Evolutionary conservation across 2,888 invertebrate genomes (phyloP).

Genomic region (Callosobruchus maculatus): DNA sequence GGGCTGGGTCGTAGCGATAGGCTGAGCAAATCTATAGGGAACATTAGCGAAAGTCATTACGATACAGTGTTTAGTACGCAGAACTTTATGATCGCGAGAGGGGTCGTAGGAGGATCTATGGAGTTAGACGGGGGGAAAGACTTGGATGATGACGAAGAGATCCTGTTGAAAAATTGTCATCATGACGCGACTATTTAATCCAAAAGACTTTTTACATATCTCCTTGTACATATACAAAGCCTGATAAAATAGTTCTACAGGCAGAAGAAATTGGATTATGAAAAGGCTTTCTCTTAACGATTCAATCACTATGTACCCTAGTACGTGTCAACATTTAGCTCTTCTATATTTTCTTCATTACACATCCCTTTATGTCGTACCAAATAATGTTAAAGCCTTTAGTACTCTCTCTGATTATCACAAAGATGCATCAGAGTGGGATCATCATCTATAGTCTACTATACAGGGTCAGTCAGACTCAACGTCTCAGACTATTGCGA

Average conservation of each 20-base stretch:
- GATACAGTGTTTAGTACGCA: conserved; percentile 55
- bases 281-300: neutral
- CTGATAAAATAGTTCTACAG: neutral
- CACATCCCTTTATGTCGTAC: no score
- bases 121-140: conserved; percentile 19
- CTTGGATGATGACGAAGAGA: conserved; percentile 12
- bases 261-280: neutral
- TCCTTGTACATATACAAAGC: neutral
- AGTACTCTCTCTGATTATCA: no score
- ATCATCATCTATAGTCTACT: no score
- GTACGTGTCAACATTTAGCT: no score
- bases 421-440: no score
- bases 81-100: conserved; percentile 47
- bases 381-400: no score
- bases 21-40: conserved; percentile 47
- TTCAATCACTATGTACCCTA: no score
- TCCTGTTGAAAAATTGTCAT: neutral
- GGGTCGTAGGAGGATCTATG: conserved; percentile 13
- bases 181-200: neutral
- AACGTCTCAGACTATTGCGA: no score
- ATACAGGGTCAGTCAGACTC: no score
- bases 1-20: conserved; percentile 39
- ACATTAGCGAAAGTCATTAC: conserved; percentile 51
- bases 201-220: neutral
- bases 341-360: no score